Evolutionary conservation across 2,797 vertebrate genomes (phyloP).

Genomic region (Kryptopterus vitreolus): DNA sequence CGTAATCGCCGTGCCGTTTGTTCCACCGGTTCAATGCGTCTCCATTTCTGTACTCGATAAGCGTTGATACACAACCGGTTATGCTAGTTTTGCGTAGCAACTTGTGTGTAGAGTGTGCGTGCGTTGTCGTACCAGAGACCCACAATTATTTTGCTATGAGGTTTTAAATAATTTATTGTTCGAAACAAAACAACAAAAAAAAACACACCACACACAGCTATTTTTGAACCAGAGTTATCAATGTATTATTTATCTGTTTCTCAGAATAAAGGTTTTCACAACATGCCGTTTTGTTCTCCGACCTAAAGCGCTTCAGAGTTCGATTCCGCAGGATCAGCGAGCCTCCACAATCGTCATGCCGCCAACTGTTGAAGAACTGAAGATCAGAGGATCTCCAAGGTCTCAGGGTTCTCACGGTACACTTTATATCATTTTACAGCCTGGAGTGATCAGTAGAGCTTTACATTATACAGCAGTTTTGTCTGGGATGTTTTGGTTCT

Average conservation of each 20-base stretch:
- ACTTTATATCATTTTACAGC: no score
- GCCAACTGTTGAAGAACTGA: not conserved
- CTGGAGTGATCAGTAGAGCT: no score
- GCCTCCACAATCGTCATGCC: not conserved
- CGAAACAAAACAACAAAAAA: slow-evolving; percentile 58
- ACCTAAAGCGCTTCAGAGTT: no score
- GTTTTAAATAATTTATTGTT: slow-evolving; percentile 79
- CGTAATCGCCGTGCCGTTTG: slow-evolving; percentile 42
- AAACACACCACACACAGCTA: slow-evolving; percentile 68
- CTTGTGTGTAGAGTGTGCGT: slow-evolving; percentile 68
- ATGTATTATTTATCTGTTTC: slow-evolving; percentile 60
- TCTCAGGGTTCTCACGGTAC: no score
- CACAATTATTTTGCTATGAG: slow-evolving; percentile 79
- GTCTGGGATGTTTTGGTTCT: no score
- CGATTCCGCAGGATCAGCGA: not conserved
- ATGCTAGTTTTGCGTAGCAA: slow-evolving; percentile 42
- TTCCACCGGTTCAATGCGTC: slow-evolving; percentile 41
- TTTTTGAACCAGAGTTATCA: slow-evolving; percentile 67
- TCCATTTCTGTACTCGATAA: slow-evolving; percentile 48
- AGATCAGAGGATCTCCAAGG: not conserved
- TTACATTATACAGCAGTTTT: no score
- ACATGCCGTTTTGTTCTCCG: not conserved
- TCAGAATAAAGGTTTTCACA: slow-evolving; percentile 59
- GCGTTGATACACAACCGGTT: slow-evolving; percentile 63
- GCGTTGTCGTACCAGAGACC: slow-evolving; percentile 68